These are phyloP conservation scores for Agonopterix subpropinquella DNA, from an alignment of 2,888 invertebrate genomes.

Conservation along the genomic window DNA sequence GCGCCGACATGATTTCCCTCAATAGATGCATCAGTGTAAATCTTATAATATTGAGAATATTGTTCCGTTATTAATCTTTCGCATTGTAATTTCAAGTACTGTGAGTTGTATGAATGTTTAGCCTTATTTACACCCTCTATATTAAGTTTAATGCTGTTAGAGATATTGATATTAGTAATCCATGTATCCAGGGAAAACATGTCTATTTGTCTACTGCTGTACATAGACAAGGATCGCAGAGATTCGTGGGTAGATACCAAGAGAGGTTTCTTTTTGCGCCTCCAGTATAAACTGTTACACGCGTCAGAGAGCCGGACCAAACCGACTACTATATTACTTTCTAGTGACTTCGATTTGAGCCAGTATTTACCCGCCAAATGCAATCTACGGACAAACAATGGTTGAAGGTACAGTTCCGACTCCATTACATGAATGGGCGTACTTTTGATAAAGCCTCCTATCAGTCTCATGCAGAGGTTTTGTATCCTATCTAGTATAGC, in stretches of 20 bases:
- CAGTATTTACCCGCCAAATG: neutral
- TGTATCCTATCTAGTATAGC: conserved; percentile 8
- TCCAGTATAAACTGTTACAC: neutral
- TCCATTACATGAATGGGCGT: conserved; percentile 14
- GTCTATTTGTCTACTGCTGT: neutral
- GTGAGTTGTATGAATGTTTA: neutral
- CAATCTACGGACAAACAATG: neutral
- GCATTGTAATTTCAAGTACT: neutral
- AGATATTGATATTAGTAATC: neutral
- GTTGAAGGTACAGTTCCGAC: conserved; percentile 6
- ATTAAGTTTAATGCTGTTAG: neutral
- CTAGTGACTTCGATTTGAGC: neutral
- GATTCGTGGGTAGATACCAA: neutral
- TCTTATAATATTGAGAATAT: neutral
- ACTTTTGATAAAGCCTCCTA: conserved; percentile 10
- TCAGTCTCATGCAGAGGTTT: conserved; percentile 9
- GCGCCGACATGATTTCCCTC: neutral
- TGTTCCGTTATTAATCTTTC: neutral
- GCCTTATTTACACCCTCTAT: neutral
- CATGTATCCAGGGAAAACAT: conserved; percentile 1
- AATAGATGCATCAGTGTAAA: neutral
- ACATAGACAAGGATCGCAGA: neutral
- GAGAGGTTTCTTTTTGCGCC: neutral
- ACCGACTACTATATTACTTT: neutral
- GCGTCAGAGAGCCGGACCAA: neutral